These are phyloP conservation scores for Trichechus manatus DNA, from an alignment of 2,113 vertebrate genomes.

Conservation along the genomic window DNA sequence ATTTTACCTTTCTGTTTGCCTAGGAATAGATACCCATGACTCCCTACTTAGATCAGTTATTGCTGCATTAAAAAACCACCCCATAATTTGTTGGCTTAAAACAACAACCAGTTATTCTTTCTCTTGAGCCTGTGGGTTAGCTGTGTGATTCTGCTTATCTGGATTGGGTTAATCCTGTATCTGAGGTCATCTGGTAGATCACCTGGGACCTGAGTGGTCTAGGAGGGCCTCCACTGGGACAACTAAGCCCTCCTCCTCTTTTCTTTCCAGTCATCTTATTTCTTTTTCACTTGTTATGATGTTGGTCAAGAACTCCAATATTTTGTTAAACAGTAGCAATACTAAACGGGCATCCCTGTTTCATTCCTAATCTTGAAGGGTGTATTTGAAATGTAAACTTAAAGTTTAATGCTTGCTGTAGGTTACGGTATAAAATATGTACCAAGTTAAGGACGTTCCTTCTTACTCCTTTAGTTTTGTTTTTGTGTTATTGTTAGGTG, in stretches of 20 bases:
- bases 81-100: neutral
- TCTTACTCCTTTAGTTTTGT: slow-evolving; percentile 7
- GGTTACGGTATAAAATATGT: neutral
- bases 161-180: neutral
- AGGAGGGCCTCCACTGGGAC: neutral
- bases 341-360: neutral
- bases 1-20: neutral
- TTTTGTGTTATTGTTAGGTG: too few relatives aligned
- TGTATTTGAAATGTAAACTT: neutral
- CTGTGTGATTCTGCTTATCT: neutral
- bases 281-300: neutral
- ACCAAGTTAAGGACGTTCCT: neutral
- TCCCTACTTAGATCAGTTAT: neutral
- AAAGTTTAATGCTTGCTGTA: slow-evolving; percentile 5
- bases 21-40: neutral
- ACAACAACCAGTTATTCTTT: neutral
- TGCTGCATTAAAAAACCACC: neutral
- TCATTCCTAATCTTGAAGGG: neutral
- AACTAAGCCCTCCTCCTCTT: neutral
- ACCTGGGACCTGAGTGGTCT: neutral
- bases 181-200: neutral
- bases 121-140: neutral
- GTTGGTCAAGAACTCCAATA: neutral
- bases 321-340: neutral
- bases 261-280: neutral